Evolutionary conservation across 2,888 invertebrate species (phyloP), one percentile per base, ranked within the genome.

Genomic region (Tupiocoris notatus): DNA sequence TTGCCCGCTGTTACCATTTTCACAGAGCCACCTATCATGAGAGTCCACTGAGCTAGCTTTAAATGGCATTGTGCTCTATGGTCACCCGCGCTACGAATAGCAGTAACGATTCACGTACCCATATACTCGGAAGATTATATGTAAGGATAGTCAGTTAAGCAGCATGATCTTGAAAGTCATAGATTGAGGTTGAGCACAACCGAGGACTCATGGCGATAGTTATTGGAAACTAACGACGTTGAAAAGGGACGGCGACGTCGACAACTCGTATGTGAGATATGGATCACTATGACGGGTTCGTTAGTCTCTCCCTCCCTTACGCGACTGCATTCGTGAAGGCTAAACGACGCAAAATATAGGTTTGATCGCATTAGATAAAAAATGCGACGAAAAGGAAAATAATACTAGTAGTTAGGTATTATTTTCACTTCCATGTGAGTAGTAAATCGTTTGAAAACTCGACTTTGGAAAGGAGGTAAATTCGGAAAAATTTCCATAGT

Each of bases 221-320:
- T 65, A 65, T 65, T 65, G 39, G 65, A 24, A 65, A 65, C 65
- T 65, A 65, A 65, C 65, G 20, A 65, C 21, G 65, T 9, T 65
- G 23, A 20, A 20, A 65, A 12, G 21, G 39, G 39, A 39, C 39
- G 39, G 12, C 39, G 39, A 39, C 39, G 39, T 39, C 39, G 39
- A 39, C 6, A 17, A 39, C 20, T 20, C 65, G 65, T 22, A 58
- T 70, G 70, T 70, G 59, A 58, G 70, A 70, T 70, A 70, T 70
- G 70, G 70, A 70, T 70, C 70, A 54, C 70, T 7, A 70, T 70
- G 70, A 70, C 70, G 70, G 70, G 70, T 70, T 70, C 70, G 70
- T 70, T 70, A 70, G 70, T 67, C 59, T 20, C 58, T 59, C 70
- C 70, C 70, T 70, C 22, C 59, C 59, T 6, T 17, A 39, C 12